These are phyloP conservation scores for Morinoia aosen DNA, from an alignment of 2,888 invertebrate genomes.

Conservation along the genomic window DNA sequence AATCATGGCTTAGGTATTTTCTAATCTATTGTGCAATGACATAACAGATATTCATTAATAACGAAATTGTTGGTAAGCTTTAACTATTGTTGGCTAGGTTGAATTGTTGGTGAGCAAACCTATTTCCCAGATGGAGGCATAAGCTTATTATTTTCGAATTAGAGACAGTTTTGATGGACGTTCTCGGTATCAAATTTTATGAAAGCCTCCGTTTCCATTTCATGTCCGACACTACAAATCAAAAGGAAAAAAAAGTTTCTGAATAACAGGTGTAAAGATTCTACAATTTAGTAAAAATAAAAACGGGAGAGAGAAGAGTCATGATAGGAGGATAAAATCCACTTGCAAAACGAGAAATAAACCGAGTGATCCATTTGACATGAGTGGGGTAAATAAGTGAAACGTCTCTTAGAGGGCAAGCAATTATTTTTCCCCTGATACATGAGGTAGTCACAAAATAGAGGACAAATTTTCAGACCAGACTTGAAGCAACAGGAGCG, in stretches of 20 bases:
- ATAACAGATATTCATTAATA: no score
- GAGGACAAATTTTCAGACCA: slow-evolving; percentile 59
- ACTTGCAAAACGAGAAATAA: neutral
- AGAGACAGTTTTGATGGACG: neutral
- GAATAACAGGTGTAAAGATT: no score
- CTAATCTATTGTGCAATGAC: no score
- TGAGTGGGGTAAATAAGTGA: neutral
- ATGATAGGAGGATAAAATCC: neutral
- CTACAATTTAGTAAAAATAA: neutral
- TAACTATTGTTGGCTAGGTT: neutral
- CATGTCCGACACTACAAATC: no score
- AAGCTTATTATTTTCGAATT: neutral
- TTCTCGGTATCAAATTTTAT: no score
- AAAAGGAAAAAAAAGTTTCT: no score
- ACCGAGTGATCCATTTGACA: neutral
- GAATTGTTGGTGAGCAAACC: neutral
- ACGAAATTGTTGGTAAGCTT: neutral
- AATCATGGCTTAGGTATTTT: neutral
- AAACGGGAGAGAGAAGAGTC: neutral
- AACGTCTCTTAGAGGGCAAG: neutral
- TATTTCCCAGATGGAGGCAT: neutral
- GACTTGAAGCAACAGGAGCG: slow-evolving; percentile 65
- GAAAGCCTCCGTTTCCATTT: no score
- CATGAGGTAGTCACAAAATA: neutral
- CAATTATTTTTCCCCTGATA: neutral